These are phyloP conservation scores for Galerucella pusilla DNA, from an alignment of 2,888 invertebrate genomes.

Conservation along the genomic window DNA sequence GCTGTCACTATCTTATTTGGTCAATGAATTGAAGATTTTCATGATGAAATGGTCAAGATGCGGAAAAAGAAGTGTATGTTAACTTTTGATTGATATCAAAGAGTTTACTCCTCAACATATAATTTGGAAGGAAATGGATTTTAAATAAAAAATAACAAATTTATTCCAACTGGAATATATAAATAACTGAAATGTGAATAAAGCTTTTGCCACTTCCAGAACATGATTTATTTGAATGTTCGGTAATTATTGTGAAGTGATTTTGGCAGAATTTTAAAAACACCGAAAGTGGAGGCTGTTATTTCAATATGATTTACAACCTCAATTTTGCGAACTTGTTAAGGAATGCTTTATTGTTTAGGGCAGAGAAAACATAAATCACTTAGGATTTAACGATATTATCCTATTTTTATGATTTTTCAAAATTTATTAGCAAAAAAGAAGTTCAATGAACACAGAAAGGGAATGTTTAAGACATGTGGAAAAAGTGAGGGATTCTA, in stretches of 20 bases:
- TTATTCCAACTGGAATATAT: neutral
- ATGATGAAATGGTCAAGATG: no score
- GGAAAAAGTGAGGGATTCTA: neutral
- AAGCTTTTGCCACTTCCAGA: slow-evolving; percentile 9
- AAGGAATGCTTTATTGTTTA: slow-evolving; percentile 14
- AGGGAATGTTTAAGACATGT: neutral
- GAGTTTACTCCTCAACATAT: no score
- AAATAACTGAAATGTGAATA: neutral
- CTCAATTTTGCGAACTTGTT: slow-evolving; percentile 21
- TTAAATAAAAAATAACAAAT: no score
- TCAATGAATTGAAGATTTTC: no score
- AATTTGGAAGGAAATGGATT: no score
- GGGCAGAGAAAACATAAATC: slow-evolving; percentile 12
- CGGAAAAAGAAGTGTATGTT: no score
- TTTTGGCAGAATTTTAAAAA: slow-evolving; percentile 22
- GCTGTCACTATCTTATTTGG: no score
- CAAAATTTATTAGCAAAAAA: slow-evolving; percentile 15
- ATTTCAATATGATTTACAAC: slow-evolving; percentile 21
- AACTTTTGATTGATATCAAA: no score
- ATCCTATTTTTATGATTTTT: slow-evolving; percentile 16
- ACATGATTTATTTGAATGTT: slow-evolving; percentile 12
- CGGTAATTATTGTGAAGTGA: slow-evolving; percentile 19
- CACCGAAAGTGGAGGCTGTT: slow-evolving; percentile 19
- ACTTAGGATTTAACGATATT: slow-evolving; percentile 2
- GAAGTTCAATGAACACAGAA: neutral